Percentiles rank a stretch among this genome's conserved stretches.
Conservation (phyloP, 2,888 invertebrate genomes). For the Clivina fossor region DNA sequence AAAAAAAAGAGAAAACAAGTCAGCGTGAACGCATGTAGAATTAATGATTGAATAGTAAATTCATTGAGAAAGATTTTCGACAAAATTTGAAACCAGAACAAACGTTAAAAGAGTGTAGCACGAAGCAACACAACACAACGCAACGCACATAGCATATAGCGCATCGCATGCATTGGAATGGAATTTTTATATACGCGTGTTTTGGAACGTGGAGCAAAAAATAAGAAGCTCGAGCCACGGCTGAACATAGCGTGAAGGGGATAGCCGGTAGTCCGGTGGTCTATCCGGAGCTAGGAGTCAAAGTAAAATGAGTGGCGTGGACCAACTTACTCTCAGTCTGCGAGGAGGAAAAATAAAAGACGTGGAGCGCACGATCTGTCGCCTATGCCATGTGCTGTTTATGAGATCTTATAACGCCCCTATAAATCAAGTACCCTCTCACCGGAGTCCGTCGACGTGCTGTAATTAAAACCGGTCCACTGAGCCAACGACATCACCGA, state of each 20-base stretch:
- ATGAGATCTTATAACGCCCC: slow-evolving; percentile 58
- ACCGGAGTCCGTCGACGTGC: slow-evolving; percentile 20
- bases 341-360: too few relatives aligned
- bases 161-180: slow-evolving; percentile 9
- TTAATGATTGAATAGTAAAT: slow-evolving; percentile 21
- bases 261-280: slow-evolving; percentile 11
- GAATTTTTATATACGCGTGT: slow-evolving; percentile 15
- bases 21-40: slow-evolving; percentile 2
- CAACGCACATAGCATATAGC: too few relatives aligned
- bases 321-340: too few relatives aligned
- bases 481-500: too few relatives aligned
- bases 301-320: too few relatives aligned
- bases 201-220: slow-evolving; percentile 6
- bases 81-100: too few relatives aligned
- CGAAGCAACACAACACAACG: too few relatives aligned
- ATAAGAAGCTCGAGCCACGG: background rate
- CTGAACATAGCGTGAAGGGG: slow-evolving; percentile 12
- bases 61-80: slow-evolving; percentile 19
- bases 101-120: too few relatives aligned
- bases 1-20: slow-evolving; percentile 13
- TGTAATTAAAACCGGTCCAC: slow-evolving; percentile 26
- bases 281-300: too few relatives aligned
- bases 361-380: slow-evolving; percentile 22
- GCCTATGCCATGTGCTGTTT: slow-evolving; percentile 54
- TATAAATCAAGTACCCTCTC: slow-evolving; percentile 57